These are phyloP conservation scores for Sprattus sprattus DNA, from an alignment of 2,113 vertebrate species.

Conservation along the genomic window DNA sequence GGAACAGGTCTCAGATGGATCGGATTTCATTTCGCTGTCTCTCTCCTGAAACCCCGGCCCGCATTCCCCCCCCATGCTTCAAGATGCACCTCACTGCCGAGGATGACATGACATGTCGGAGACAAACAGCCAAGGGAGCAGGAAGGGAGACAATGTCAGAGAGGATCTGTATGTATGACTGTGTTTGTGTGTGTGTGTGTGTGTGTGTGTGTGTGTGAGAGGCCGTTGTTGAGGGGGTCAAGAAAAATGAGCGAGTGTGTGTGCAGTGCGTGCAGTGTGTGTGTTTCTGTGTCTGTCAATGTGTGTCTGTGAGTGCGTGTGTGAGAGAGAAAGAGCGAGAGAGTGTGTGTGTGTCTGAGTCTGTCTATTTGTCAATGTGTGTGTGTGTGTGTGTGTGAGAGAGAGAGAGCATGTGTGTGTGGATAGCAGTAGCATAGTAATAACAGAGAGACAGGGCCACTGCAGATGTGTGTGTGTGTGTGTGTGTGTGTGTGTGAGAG, in stretches of 20 bases:
- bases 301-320: background rate
- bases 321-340: too few species aligned
- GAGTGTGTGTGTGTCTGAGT: background rate
- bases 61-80: background rate
- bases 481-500: too few species aligned
- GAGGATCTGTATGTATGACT: background rate
- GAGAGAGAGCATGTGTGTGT: too few species aligned
- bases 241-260: background rate
- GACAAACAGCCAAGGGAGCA: background rate
- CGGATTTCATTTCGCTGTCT: background rate
- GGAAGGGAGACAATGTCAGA: background rate
- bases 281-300: background rate
- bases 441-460: background rate
- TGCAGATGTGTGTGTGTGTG: background rate
- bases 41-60: background rate
- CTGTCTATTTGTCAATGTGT: too few species aligned
- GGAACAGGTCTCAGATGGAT: slow-evolving; percentile 1
- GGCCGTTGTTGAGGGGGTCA: background rate
- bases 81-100: background rate
- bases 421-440: too few species aligned
- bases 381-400: too few species aligned
- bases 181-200: background rate
- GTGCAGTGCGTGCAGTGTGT: too few species aligned
- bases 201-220: background rate
- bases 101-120: background rate